phyloP scores from a whole-genome alignment of 2,113 vertebrate species.

The Procapra przewalskii region DNA sequence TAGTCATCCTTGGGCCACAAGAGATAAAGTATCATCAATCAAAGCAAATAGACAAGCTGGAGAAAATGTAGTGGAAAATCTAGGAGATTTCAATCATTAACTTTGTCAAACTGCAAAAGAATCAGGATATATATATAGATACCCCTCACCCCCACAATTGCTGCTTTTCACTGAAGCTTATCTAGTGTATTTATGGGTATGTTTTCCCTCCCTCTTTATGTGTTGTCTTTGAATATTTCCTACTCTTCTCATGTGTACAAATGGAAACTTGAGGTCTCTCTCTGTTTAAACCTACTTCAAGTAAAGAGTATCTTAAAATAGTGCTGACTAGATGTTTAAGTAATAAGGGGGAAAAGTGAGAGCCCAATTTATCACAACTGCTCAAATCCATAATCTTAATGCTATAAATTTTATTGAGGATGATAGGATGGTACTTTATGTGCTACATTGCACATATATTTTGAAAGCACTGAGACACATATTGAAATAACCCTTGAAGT shows the following conservation, averaged over 20 bases:
- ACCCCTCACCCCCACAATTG: not conserved
- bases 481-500: not conserved
- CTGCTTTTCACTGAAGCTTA: not conserved
- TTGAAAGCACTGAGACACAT: not conserved
- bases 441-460: not conserved
- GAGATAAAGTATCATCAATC: constrained; percentile 20
- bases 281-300: not conserved
- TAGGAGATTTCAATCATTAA: constrained; percentile 77
- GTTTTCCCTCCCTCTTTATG: not conserved
- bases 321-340: not conserved
- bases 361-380: not conserved
- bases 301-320: not conserved
- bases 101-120: not conserved
- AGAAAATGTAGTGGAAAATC: not conserved
- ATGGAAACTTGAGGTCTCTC: not conserved
- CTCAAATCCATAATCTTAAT: not conserved
- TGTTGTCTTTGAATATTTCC: not conserved
- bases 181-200: not conserved
- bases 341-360: not conserved
- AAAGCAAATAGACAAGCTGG: constrained; percentile 62
- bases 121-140: not conserved
- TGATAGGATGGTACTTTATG: not conserved
- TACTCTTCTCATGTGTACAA: not conserved
- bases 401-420: not conserved
- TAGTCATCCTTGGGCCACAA: constrained; percentile 64